Evolutionary conservation across 2,888 invertebrate species (phyloP).

Genomic region (Caenorhabditis drosophilae): DNA sequence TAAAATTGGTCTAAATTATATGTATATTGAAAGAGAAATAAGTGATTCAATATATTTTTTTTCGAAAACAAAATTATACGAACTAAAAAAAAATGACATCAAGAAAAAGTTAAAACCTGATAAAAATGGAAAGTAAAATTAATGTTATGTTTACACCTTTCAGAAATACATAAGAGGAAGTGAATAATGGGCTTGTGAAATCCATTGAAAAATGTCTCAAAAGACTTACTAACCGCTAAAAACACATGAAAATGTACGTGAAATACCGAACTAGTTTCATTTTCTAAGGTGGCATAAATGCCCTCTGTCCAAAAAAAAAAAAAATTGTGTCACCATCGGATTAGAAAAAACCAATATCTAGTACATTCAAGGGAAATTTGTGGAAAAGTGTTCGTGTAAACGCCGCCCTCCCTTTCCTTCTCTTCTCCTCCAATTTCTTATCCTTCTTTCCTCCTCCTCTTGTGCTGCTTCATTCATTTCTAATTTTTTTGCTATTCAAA

Average conservation of each 20-base stretch:
- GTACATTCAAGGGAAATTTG: not conserved
- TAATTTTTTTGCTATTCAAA: too few species aligned
- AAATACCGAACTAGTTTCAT: not conserved
- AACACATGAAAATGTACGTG: too few species aligned
- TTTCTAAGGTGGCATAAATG: not conserved
- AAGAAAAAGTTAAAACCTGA: not conserved
- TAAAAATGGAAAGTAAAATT: too few species aligned
- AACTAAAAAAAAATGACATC: not conserved
- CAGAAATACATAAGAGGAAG: not conserved
- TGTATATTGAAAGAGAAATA: too few species aligned
- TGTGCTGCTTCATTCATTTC: too few species aligned
- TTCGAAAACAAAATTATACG: not conserved
- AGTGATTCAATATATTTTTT: not conserved
- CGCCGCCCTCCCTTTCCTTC: not conserved
- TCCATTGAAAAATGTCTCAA: conserved; percentile 41
- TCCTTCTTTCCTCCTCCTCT: not conserved
- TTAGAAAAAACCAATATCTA: too few species aligned
- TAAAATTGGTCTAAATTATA: too few species aligned
- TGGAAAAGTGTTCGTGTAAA: not conserved
- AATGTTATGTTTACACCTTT: not conserved
- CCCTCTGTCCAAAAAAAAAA: not conserved
- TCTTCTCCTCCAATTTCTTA: not conserved
- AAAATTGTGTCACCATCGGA: too few species aligned
- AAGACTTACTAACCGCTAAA: too few species aligned
- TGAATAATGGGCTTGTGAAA: conserved; percentile 21